Percentiles rank a stretch among this genome's conserved stretches.
Conservation (phyloP, 2,888 invertebrate genomes). For the Tenthredo notha region DNA sequence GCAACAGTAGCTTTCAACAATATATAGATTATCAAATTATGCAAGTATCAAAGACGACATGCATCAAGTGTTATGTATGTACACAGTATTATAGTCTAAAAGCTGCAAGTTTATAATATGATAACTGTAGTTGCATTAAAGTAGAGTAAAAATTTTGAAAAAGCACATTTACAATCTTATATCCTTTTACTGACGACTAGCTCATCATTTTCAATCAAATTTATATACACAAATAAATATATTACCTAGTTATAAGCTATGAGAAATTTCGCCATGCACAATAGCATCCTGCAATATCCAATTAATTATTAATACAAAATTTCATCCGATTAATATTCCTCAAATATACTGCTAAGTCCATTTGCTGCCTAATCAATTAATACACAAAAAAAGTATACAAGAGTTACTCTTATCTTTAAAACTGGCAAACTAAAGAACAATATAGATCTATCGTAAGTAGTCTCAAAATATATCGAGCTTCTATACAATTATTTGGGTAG, state of each 20-base stretch:
- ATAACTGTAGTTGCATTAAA: constrained; percentile 24
- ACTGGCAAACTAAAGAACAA: background rate
- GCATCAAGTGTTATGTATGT: constrained; percentile 36
- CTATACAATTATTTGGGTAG: background rate
- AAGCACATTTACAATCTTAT: constrained; percentile 35
- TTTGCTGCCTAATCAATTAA: background rate
- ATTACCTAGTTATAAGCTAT: constrained; percentile 10
- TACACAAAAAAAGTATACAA: background rate
- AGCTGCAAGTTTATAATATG: constrained; percentile 6
- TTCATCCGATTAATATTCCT: background rate
- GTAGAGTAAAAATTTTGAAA: background rate
- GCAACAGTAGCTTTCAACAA: constrained; percentile 42
- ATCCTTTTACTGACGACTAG: constrained; percentile 2
- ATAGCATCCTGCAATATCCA: constrained; percentile 13
- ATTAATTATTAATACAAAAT: background rate
- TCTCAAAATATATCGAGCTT: background rate
- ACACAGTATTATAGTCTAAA: constrained; percentile 21
- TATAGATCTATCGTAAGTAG: background rate
- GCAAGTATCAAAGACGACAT: constrained; percentile 35
- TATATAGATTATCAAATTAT: constrained; percentile 25
- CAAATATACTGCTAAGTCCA: background rate
- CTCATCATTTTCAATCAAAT: background rate
- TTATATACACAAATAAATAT: background rate
- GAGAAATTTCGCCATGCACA: constrained; percentile 12
- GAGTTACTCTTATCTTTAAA: background rate